Percentiles rank a stretch among this genome's conserved stretches.
Evolutionary conservation across 92 coral and sea anemone genomes (phyloP).

Genomic region (Palythoa heliodiscus): DNA sequence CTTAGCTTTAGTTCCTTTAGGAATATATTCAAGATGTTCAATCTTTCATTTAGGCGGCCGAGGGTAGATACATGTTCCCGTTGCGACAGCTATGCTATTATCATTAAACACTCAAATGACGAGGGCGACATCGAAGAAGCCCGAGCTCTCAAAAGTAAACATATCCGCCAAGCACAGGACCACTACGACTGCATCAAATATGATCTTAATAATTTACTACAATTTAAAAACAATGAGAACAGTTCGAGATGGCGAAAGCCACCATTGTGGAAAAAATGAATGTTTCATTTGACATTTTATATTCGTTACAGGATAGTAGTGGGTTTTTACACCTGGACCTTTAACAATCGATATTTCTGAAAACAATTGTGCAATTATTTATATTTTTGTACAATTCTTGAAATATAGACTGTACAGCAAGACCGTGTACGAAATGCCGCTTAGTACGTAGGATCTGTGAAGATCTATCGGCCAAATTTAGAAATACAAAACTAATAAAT

Average conservation of each 20-base stretch:
- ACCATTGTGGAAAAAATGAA: background rate
- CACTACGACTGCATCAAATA: constrained; percentile 6
- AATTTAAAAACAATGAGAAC: background rate
- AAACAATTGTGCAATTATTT: too few species aligned
- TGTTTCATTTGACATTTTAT: background rate
- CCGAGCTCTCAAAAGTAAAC: background rate
- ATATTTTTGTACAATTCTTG: too few species aligned
- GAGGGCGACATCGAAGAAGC: background rate
- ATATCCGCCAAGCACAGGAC: background rate
- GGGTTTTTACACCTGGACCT: background rate
- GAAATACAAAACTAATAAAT: too few species aligned
- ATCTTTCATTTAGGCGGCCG: constrained; percentile 19
- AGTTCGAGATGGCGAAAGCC: background rate
- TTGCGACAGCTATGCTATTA: background rate
- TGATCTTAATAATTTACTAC: background rate
- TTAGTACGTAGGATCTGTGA: too few species aligned
- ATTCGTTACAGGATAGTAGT: background rate
- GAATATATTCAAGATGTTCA: constrained; percentile 2
- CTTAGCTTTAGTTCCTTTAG: constrained; percentile 43
- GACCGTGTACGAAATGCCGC: too few species aligned
- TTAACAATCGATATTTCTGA: background rate
- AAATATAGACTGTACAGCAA: too few species aligned
- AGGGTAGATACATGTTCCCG: constrained; percentile 23
- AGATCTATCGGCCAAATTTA: too few species aligned
- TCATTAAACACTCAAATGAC: constrained; percentile 7